Evolutionary conservation across 2,888 invertebrate species (phyloP).

Genomic region (Rhagium mordax): DNA sequence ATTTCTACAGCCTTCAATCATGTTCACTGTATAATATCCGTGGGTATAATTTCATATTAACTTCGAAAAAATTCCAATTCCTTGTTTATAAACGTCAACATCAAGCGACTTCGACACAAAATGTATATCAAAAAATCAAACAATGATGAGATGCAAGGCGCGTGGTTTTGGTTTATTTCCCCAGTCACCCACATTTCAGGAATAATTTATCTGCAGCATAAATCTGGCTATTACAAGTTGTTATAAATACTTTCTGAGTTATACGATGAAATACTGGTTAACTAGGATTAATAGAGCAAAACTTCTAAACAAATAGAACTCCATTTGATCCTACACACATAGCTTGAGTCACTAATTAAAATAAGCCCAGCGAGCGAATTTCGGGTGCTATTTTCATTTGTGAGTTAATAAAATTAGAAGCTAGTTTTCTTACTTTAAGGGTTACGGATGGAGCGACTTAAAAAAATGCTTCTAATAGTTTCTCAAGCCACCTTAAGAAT

Average conservation of each 20-base stretch:
- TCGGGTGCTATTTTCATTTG: background rate
- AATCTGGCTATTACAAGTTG: constrained; percentile 18
- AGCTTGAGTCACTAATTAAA: background rate
- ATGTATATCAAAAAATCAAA: constrained; percentile 26
- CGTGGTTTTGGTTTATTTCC: constrained; percentile 27
- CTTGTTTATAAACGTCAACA: background rate
- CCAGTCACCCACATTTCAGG: constrained; percentile 30
- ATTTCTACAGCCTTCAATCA: too few species aligned
- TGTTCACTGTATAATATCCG: too few species aligned
- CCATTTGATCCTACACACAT: background rate
- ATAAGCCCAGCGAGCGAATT: background rate
- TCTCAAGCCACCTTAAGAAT: too few species aligned
- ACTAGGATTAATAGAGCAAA: constrained; percentile 15
- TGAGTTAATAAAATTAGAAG: too few species aligned
- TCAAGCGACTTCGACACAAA: background rate
- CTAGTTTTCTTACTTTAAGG: too few species aligned
- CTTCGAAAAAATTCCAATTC: background rate
- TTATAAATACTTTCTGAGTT: constrained; percentile 18
- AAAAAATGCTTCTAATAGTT: too few species aligned
- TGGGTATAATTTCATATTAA: too few species aligned
- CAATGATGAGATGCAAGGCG: constrained; percentile 4
- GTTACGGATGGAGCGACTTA: too few species aligned
- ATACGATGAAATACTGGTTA: background rate
- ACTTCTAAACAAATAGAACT: background rate
- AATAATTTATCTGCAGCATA: constrained; percentile 26